These are phyloP conservation scores for Heterochromis multidens DNA, from an alignment of 2,113 vertebrate species.

Conservation along the genomic window DNA sequence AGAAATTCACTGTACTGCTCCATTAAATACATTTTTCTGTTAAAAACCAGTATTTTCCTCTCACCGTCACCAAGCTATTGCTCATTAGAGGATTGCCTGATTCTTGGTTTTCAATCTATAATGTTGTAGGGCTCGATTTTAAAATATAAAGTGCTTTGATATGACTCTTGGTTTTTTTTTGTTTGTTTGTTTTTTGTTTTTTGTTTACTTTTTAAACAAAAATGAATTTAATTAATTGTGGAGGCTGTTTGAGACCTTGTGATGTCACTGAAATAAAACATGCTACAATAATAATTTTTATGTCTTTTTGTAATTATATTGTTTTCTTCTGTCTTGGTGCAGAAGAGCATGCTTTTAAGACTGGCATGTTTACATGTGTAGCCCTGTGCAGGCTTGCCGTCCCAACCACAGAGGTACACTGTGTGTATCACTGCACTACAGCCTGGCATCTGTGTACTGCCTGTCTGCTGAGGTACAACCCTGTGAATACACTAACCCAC, in stretches of 20 bases:
- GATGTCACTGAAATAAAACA: not conserved
- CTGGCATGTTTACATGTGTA: not conserved
- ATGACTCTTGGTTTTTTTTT: not conserved
- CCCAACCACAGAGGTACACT: not conserved
- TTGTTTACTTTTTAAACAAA: not conserved
- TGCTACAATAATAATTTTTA: not conserved
- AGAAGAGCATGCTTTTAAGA: not conserved
- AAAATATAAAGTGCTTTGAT: not conserved
- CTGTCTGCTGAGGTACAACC: not conserved
- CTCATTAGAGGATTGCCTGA: not conserved
- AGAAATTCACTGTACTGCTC: not conserved
- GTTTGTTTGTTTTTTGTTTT: not conserved
- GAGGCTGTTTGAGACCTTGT: not conserved
- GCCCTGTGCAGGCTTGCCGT: rapidly evolving
- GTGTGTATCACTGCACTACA: not conserved
- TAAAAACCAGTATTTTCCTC: no score
- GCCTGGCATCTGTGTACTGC: not conserved
- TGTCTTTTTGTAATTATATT: not conserved
- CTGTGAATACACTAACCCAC: not conserved
- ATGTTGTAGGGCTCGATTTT: not conserved
- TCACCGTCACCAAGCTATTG: rapidly evolving
- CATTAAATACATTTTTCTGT: no score
- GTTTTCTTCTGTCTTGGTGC: not conserved
- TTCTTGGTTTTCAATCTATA: not conserved
- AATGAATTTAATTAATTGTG: not conserved